Percentiles rank a stretch among this genome's conserved stretches.
Evolutionary conservation across 2,113 vertebrate genomes (phyloP).

Genomic region (Python bivittatus): DNA sequence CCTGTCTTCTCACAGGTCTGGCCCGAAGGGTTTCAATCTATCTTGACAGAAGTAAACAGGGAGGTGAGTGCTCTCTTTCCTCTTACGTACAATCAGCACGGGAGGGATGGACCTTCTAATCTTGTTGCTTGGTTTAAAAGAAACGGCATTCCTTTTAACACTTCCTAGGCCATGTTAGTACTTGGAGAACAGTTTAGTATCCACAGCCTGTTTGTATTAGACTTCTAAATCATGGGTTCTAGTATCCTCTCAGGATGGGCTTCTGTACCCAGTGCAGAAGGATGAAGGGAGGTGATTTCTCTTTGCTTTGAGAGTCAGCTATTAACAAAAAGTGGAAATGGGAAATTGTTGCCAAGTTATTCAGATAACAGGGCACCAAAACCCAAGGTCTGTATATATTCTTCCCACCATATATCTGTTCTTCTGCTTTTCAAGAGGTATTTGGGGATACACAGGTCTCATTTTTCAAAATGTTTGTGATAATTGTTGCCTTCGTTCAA

Average conservation of each 20-base stretch:
- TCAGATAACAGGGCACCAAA: neutral
- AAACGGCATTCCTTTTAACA: neutral
- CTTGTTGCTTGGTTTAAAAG: neutral
- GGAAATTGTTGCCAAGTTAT: neutral
- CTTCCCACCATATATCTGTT: neutral
- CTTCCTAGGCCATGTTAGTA: neutral
- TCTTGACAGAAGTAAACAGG: constrained; percentile 92
- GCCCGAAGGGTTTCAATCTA: constrained; percentile 90
- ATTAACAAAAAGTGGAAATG: neutral
- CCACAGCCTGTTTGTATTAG: neutral
- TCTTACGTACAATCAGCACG: constrained; percentile 32
- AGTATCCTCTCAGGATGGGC: neutral
- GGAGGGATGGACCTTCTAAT: constrained; percentile 30
- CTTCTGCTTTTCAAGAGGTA: neutral
- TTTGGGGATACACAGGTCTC: neutral
- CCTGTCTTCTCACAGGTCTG: constrained; percentile 82
- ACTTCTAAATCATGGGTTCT: neutral
- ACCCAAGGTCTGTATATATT: neutral
- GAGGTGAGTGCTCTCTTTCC: constrained; percentile 82
- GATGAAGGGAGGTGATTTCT: neutral
- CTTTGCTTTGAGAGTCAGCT: neutral
- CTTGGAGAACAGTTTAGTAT: constrained; percentile 24
- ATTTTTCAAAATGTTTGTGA: neutral
- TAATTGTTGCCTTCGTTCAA: neutral
- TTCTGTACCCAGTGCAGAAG: rapidly evolving